Base-by-base conservation (phyloP, 2,113 vertebrate species). In the Danionella cerebrum region DNA sequence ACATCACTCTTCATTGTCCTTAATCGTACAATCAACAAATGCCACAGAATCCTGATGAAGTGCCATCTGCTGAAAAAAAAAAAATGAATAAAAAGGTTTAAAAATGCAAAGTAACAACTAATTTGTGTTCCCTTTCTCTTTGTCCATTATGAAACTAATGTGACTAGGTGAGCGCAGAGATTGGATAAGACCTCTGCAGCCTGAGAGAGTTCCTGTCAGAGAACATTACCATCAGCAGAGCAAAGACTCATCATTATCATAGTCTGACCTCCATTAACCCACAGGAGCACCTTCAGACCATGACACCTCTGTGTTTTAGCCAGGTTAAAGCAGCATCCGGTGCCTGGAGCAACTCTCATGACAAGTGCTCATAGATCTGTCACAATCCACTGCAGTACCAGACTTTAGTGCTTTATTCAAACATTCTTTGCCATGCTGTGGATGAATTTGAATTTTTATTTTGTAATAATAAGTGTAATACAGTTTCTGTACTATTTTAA, bases 221-320 rank as follows among this genome's bases (percentile, higher is more conserved):
- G 71, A 47, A 55, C 64, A 71, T 67, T 71, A 71, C 48, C 57
- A 52, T 48, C 14, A 9, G 35, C 25, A 36, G 38, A 9, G 35
- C 55, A 41, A 48, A n/a, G 5, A 18, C 44, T 36, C 66, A 39
- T 57, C 57, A 75, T 75, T 44, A 67, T 41, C 64, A 44, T n/a
- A 50, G 50, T 38, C 68, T 71, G 68, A 67, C 64, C 57, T 51
- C 65, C 42, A 75, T 75, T 75, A 75, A 45, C 57, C 64, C 10
- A 12, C 38, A 39, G 36, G 21, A 36, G 16, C 29, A 47, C 3
- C 2, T 55, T 63, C 41, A 64, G 45, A 69, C 6, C 29, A 50
- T 4, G 50, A 33, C 57, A 76, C 72, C 72, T 47, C 33, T 19
- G 50, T 35, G 42, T 44, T 35, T 45, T 54, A 50, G 25, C 5